Conservation (phyloP, 2,888 invertebrate species). For the Xanthorhoe designata region DNA sequence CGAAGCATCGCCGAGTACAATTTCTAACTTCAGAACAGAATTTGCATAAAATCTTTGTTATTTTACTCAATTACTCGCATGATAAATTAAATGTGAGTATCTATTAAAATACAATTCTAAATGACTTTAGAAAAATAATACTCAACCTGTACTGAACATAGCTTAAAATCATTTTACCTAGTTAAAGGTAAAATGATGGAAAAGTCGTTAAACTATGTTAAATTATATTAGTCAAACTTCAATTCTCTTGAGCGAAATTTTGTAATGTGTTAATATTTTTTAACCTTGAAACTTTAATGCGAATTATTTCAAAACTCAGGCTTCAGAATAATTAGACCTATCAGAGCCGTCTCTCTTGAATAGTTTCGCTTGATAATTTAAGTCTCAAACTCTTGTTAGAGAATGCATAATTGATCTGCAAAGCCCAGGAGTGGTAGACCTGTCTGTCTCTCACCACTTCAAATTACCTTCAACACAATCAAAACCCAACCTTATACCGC, state of each 20-base stretch:
- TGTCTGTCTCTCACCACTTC: constrained; percentile 43
- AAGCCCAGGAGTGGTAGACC: constrained; percentile 52
- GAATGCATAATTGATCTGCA: constrained; percentile 68
- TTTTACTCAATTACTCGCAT: constrained; percentile 11
- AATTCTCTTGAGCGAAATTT: background rate
- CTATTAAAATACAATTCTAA: too few species aligned
- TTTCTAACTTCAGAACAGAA: constrained; percentile 20
- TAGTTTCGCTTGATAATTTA: constrained; percentile 60
- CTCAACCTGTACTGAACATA: background rate
- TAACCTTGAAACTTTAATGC: background rate
- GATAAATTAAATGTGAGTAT: constrained; percentile 6
- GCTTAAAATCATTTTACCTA: background rate
- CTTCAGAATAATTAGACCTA: constrained; percentile 51
- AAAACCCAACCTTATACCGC: constrained; percentile 35
- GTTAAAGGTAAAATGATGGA: too few species aligned
- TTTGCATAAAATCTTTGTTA: constrained; percentile 28
- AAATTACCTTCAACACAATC: constrained; percentile 15
- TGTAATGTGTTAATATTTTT: background rate
- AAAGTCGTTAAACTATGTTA: too few species aligned
- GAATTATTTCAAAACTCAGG: constrained; percentile 17
- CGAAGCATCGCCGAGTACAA: constrained; percentile 24
- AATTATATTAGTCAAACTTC: background rate
- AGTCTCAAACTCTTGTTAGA: constrained; percentile 58
- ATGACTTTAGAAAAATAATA: too few species aligned
- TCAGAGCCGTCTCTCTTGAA: constrained; percentile 52